phyloP scores from a whole-genome alignment of 2,113 vertebrate species.

The Chaetorhynchus papuensis region DNA sequence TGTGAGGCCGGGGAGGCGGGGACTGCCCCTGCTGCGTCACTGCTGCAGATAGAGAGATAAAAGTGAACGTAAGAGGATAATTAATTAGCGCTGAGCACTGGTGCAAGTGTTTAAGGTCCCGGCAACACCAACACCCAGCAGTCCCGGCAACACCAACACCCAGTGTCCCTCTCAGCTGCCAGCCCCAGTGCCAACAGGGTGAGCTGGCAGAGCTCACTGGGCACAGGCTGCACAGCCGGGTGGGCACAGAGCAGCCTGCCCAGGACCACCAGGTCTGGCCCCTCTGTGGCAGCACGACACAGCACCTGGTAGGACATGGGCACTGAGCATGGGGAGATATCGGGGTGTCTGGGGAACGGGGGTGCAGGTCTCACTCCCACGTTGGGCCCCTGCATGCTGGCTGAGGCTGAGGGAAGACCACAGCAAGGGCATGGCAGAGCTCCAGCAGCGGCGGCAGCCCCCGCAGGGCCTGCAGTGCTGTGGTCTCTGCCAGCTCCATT shows the following conservation, averaged over 20 bases:
- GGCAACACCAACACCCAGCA: neutral
- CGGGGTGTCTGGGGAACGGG: accelerated
- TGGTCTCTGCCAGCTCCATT: neutral
- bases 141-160: accelerated
- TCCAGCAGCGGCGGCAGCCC: accelerated
- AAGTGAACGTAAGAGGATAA: neutral
- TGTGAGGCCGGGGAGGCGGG: neutral
- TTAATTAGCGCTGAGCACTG: neutral
- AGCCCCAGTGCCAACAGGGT: neutral
- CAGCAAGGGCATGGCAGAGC: neutral
- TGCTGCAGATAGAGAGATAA: neutral
- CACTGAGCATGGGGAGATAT: neutral
- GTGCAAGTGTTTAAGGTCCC: accelerated
- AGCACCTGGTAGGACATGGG: neutral
- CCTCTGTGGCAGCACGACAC: accelerated
- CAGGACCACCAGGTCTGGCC: accelerated
- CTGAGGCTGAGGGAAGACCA: neutral
- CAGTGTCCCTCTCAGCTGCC: neutral
- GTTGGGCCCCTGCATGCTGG: accelerated
- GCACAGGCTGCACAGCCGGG: neutral
- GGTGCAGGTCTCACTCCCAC: neutral
- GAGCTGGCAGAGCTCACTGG: neutral
- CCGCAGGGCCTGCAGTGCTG: accelerated
- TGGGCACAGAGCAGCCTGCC: neutral
- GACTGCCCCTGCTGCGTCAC: neutral